Conservation (phyloP, 2,113 vertebrate species). For the Dicerorhinus sumatrensis region DNA sequence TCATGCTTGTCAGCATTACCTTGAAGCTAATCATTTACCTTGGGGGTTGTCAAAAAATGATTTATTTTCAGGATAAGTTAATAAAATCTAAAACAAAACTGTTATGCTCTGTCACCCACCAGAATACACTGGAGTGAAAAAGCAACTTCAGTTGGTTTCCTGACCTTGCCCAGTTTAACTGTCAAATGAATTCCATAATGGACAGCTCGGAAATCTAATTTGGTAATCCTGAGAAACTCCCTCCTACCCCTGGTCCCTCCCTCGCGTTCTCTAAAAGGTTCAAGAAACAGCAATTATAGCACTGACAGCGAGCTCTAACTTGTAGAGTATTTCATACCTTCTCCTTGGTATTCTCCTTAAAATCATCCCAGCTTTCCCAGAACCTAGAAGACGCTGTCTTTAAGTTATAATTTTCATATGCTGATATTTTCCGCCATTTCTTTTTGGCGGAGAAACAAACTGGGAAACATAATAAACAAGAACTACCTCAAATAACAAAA, state of each 20-base stretch:
- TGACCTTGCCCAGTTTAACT: slow-evolving; percentile 78
- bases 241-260: slow-evolving; percentile 75
- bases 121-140: slow-evolving; percentile 69
- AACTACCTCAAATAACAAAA: slow-evolving; percentile 20
- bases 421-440: not conserved
- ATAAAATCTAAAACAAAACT: slow-evolving; percentile 83
- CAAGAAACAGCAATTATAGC: slow-evolving; percentile 58
- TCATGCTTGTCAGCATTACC: slow-evolving; percentile 79
- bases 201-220: slow-evolving; percentile 80
- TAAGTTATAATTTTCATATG: not conserved
- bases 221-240: slow-evolving; percentile 81
- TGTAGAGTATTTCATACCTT: slow-evolving; percentile 54
- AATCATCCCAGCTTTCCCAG: not conserved
- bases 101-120: slow-evolving; percentile 79
- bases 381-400: slow-evolving; percentile 12
- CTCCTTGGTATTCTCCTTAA: not conserved
- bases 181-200: slow-evolving; percentile 77
- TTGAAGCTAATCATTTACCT: slow-evolving; percentile 83
- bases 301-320: slow-evolving; percentile 66
- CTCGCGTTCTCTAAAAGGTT: slow-evolving; percentile 78
- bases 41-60: slow-evolving; percentile 78
- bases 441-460: slow-evolving; percentile 26
- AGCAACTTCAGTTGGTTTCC: slow-evolving; percentile 29
- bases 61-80: slow-evolving; percentile 85
- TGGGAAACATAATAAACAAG: not conserved